phyloP scores from a whole-genome alignment of 1,140 invertebrate species.

The Calephelis nemesis region DNA sequence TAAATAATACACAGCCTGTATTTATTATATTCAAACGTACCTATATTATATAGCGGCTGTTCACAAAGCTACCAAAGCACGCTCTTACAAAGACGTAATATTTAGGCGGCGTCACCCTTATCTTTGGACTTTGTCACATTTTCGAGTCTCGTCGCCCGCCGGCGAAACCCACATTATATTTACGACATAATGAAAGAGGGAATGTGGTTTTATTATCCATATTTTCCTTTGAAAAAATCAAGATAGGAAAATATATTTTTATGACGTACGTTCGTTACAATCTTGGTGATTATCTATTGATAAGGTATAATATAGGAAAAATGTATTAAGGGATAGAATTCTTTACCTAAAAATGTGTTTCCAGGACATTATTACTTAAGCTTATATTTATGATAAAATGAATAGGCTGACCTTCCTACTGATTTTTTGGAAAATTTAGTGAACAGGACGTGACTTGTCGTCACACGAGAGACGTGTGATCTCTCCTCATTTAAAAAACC shows the following conservation, averaged over 20 bases:
- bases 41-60: background rate
- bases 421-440: too few relatives aligned
- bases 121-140: constrained; percentile 2
- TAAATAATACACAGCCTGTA: background rate
- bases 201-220: constrained; percentile 9
- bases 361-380: too few relatives aligned
- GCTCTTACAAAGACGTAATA: constrained; percentile 6
- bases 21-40: background rate
- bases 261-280: background rate
- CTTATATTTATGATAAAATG: too few relatives aligned
- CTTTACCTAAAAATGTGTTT: too few relatives aligned
- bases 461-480: too few relatives aligned
- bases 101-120: constrained; percentile 1
- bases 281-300: too few relatives aligned
- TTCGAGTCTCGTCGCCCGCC: constrained; percentile 6
- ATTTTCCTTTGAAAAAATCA: constrained; percentile 7
- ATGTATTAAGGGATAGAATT: too few relatives aligned
- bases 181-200: constrained; percentile 4
- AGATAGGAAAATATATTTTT: constrained; percentile 5
- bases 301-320: too few relatives aligned
- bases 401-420: too few relatives aligned
- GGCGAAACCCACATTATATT: constrained; percentile 13
- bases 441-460: too few relatives aligned
- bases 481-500: too few relatives aligned
- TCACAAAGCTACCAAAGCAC: constrained; percentile 11